phyloP scores from a whole-genome alignment of 1,140 invertebrate species.

The Anastatus disparis region DNA sequence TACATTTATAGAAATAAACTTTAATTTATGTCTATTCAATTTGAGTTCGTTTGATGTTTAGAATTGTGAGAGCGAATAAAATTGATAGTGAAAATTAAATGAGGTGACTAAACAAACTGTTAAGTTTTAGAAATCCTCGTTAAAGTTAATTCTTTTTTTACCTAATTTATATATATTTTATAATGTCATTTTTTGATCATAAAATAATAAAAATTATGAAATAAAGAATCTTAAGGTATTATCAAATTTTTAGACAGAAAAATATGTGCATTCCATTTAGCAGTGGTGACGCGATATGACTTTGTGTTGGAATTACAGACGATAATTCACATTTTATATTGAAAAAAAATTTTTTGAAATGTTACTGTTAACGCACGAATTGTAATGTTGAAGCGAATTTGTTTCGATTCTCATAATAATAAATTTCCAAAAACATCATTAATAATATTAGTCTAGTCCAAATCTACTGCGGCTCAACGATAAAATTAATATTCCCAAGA shows the following conservation, averaged over 20 bases:
- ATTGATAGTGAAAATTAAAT: background rate
- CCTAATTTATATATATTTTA: slow-evolving; percentile 10
- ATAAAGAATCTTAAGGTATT: no score
- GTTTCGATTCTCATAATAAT: background rate
- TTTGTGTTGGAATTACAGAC: background rate
- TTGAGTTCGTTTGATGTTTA: background rate
- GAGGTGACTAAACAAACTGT: no score
- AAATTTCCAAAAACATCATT: no score
- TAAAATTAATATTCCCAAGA: no score
- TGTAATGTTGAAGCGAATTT: no score
- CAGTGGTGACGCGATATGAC: background rate
- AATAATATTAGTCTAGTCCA: no score
- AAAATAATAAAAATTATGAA: no score
- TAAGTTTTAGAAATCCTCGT: background rate
- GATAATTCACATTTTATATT: background rate
- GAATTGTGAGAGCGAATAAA: background rate
- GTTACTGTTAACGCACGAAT: background rate
- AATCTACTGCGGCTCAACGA: background rate
- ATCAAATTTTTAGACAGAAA: no score
- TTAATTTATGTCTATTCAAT: background rate
- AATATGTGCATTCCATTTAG: slow-evolving; percentile 26
- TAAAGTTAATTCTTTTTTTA: slow-evolving; percentile 12
- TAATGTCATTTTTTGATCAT: slow-evolving; percentile 8
- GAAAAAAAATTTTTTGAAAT: background rate
- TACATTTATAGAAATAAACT: background rate